These are phyloP conservation scores for Stenurella melanura DNA, from an alignment of 2,888 invertebrate species.

Conservation along the genomic window DNA sequence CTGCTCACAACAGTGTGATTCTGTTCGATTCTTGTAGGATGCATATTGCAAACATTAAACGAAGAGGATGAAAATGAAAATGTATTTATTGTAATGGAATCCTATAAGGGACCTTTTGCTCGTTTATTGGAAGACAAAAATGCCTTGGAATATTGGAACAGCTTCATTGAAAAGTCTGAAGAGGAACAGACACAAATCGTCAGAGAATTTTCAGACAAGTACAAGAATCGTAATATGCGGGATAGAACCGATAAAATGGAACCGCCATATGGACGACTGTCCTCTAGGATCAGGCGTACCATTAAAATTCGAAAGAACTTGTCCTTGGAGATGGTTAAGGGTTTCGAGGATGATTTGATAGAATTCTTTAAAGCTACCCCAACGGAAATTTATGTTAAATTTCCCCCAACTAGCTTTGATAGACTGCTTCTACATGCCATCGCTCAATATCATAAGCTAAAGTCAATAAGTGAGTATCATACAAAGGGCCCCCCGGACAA, in stretches of 20 bases:
- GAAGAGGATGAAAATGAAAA: conserved; percentile 64
- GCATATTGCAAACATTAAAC: conserved; percentile 62
- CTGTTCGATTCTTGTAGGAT: conserved; percentile 55
- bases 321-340: conserved; percentile 61
- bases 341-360: conserved; percentile 62
- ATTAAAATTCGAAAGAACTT: conserved; percentile 66
- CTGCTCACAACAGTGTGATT: background rate
- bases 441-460: conserved; percentile 68
- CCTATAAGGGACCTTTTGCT: conserved; percentile 64
- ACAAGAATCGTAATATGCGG: conserved; percentile 45
- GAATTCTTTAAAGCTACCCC: conserved; percentile 63
- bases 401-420: conserved; percentile 65
- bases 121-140: conserved; percentile 62
- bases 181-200: conserved; percentile 63
- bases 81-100: conserved; percentile 61
- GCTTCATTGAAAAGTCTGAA: conserved; percentile 66
- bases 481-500: no score
- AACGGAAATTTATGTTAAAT: conserved; percentile 59
- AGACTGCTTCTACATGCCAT: conserved; percentile 67
- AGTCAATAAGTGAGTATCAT: conserved; percentile 63
- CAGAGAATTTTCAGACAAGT: conserved; percentile 51
- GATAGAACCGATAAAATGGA: conserved; percentile 21
- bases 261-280: conserved; percentile 60
- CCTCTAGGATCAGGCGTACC: conserved; percentile 64
- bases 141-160: conserved; percentile 66